Evolutionary conservation across 1,140 invertebrate species (phyloP).

Genomic region (Platorchestia sp.): DNA sequence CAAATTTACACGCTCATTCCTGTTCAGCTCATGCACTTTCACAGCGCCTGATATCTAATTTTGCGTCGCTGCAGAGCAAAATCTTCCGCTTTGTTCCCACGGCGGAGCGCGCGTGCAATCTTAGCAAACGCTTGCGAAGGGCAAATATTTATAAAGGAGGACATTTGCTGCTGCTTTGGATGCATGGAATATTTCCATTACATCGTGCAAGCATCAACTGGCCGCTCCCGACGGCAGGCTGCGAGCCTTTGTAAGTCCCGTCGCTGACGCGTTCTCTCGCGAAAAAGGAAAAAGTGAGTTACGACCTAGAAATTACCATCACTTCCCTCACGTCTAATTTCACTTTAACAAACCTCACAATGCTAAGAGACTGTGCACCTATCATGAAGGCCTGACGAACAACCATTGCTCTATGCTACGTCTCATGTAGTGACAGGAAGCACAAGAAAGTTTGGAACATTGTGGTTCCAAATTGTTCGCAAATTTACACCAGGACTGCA

Average conservation of each 20-base stretch:
- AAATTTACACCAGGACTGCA: too few relatives aligned
- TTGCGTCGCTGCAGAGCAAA: not conserved
- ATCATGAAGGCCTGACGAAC: too few relatives aligned
- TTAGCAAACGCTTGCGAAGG: not conserved
- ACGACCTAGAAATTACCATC: not conserved
- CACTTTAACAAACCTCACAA: not conserved
- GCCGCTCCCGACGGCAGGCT: not conserved
- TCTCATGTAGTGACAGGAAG: too few relatives aligned
- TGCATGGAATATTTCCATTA: not conserved
- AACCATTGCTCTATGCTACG: too few relatives aligned
- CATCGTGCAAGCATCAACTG: not conserved
- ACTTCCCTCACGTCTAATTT: not conserved
- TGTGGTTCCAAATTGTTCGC: too few relatives aligned
- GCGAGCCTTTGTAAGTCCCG: not conserved
- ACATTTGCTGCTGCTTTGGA: not conserved
- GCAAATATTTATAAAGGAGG: not conserved
- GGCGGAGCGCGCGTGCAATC: not conserved
- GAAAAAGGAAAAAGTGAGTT: not conserved
- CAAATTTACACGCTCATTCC: not conserved
- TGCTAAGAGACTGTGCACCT: too few relatives aligned
- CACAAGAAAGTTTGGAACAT: too few relatives aligned
- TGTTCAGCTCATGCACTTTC: not conserved
- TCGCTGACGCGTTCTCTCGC: not conserved
- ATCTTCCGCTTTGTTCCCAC: not conserved
- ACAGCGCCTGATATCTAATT: not conserved